A percentile compares a stretch with the other conserved stretches of the same genome.
phyloP scores from a whole-genome alignment of 2,797 vertebrate species.

The Argyrosomus regius region DNA sequence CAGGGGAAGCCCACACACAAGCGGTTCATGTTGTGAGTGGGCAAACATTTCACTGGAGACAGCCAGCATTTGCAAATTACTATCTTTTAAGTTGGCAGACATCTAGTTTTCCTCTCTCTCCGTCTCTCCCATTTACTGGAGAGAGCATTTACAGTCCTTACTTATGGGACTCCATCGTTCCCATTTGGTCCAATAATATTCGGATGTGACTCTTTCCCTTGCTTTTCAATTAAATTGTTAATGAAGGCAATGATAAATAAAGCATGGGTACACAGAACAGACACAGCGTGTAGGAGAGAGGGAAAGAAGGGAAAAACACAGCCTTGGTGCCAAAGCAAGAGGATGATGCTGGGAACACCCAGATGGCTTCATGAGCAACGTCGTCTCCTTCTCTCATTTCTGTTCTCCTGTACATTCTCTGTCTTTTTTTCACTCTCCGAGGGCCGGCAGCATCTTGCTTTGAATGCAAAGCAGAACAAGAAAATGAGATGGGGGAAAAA shows the following conservation, averaged over 20 bases:
- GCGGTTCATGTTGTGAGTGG: conserved; percentile 73
- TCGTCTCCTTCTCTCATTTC: conserved; percentile 29
- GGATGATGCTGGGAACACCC: conserved; percentile 59
- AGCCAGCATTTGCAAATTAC: conserved; percentile 74
- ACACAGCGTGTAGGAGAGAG: conserved; percentile 40
- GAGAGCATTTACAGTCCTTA: conserved; percentile 59
- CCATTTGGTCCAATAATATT: conserved; percentile 67
- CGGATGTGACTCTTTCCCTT: conserved; percentile 58
- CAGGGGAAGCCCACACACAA: conserved; percentile 70
- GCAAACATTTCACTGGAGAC: conserved; percentile 72
- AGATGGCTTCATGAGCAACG: conserved; percentile 55
- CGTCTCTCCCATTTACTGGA: conserved; percentile 32
- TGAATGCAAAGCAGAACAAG: conserved; percentile 46
- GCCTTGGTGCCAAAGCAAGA: conserved; percentile 48
- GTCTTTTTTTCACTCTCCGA: conserved; percentile 23
- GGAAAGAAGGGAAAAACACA: conserved; percentile 35
- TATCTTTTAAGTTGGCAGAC: conserved; percentile 77
- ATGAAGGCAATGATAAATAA: conserved; percentile 76
- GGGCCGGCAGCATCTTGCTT: conserved; percentile 43
- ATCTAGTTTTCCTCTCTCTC: conserved; percentile 27
- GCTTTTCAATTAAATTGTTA: conserved; percentile 77
- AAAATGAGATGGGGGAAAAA: conserved; percentile 17
- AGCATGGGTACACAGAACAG: conserved; percentile 62
- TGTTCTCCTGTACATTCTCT: conserved; percentile 28
- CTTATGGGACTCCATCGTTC: conserved; percentile 55